These are phyloP conservation scores for Leuciscus idus DNA, from an alignment of 2,113 vertebrate species.

Conservation along the genomic window DNA sequence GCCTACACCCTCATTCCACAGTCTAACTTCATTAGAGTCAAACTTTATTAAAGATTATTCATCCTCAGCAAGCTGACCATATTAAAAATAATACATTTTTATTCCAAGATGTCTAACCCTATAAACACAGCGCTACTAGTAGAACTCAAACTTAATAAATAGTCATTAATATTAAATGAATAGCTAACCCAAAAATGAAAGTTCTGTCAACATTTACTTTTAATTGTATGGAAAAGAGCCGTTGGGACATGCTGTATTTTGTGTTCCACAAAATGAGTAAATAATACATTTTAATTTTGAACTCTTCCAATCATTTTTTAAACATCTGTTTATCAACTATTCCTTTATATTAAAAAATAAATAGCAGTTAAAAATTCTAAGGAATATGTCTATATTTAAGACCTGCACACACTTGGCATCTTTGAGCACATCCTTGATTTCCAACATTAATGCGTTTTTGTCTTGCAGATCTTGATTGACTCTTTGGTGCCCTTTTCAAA, in stretches of 20 bases:
- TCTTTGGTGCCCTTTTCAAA: background rate
- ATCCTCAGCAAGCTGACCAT: background rate
- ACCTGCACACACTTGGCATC: background rate
- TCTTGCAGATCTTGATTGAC: background rate
- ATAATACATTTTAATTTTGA: too few species aligned
- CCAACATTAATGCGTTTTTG: background rate
- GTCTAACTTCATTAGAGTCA: background rate
- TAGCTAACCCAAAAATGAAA: background rate
- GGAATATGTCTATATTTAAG: background rate
- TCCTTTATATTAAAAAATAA: background rate
- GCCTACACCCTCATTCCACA: background rate
- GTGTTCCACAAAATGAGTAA: too few species aligned
- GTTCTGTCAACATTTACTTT: background rate
- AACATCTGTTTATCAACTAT: background rate
- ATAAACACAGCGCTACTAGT: background rate
- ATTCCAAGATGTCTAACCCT: background rate
- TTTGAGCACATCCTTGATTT: background rate
- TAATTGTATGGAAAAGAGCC: background rate
- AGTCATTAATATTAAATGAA: background rate
- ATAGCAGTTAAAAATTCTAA: background rate
- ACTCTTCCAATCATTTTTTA: background rate
- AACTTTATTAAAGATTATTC: slow-evolving; percentile 17
- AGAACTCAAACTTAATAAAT: background rate
- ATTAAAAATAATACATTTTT: background rate
- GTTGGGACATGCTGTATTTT: too few species aligned